Base-by-base conservation (phyloP, 2,113 vertebrate genomes). In the Platysternon megacephalum region DNA sequence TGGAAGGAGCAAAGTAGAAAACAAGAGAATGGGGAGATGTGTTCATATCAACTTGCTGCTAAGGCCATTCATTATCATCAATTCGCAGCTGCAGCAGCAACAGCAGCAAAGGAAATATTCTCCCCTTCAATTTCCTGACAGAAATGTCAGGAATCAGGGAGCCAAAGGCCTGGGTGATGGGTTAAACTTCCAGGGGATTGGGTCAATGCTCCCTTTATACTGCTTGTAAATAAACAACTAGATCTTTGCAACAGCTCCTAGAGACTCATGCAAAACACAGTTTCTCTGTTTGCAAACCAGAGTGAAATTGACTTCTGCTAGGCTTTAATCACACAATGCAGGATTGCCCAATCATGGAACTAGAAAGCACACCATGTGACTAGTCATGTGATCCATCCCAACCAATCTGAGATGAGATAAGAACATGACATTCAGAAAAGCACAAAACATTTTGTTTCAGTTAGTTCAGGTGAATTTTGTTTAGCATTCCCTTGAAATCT, bases 181-280 rank as follows among this genome's bases (percentile, higher is more conserved):
- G 26, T 29, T 58, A 81, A 52, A 35, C 49, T 74, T 49, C 78
- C 39, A 86, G 53, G 49, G 24, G 21, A 82, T 11, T 51, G 52
- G 53, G 72, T 92, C 85, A 87, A 48, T 91, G 42, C 42, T 93
- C 29, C 82, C 46, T 91, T 86, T 92, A 93, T 82, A 28, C n/a
- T 90, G 44, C 52, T 80, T 81, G 81, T 87, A 91, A 93, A 89
- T 84, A 91, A 90, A 58, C 22, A 93, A 87, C 80, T 85, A 94
- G 19, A 6, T 0, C 2, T 3, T 72, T 89, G 24, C 78, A 85
- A 22, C 52, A 84, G 44, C 78, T 82, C 28, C 8, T 51, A 53
- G 90, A 51, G 44, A 80, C 68, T 87, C 88, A 91, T 79, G 78
- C 78, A 93, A 89, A 93, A 82, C 21, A 87, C 49, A 81, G 22